Evolutionary conservation across 2,888 invertebrate species (phyloP), one percentile per base, ranked within the genome.

Genomic region (Agrenia bidenticulata): DNA sequence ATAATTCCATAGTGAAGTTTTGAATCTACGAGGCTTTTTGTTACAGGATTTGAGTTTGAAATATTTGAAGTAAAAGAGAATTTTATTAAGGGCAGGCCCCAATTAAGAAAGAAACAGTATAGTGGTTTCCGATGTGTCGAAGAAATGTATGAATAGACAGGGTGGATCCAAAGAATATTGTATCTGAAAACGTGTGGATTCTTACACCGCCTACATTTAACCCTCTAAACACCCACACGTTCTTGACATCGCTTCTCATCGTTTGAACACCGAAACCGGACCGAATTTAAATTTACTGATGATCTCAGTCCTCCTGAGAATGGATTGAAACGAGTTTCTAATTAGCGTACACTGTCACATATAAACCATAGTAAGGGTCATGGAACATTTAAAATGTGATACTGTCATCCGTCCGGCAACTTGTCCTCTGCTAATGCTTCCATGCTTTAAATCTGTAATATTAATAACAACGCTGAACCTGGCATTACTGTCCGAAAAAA

Each of bases 281-380:
- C 19, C 11, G 19, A 21, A 27, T 26, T 55, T 32, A 55, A 55
- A 55, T 32, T 55, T 55, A 55, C 23, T 27, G 32, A 55, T 55
- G 55, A 55, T 26, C 21, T 55, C 55, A 55, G 11, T 17, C 32
- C 15, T 11, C 15, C 2, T n/a, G n/a, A n/a, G n/a, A n/a, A n/a
- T n/a, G 17, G 24, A 55, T 2, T 19, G 7, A 27, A 55, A 55
- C 55, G 55, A 27, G 55, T 55, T 55, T 55, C 55, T 55, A 55
- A 55, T 55, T 55, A 55, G 55, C 37, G 55, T 55, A 32, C 55
- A 24, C 23, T 55, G 45, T 45, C n/a, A 4, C 55, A 55, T 13
- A 5, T 11, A 24, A 27, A 27, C n/a, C 4, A 26, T 17, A 24
- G 19, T 27, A 17, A 4, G 13, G 21, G 55, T 55, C 24, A 55